Base-by-base conservation (phyloP, 2,113 vertebrate species). In the Phocoena phocoena region DNA sequence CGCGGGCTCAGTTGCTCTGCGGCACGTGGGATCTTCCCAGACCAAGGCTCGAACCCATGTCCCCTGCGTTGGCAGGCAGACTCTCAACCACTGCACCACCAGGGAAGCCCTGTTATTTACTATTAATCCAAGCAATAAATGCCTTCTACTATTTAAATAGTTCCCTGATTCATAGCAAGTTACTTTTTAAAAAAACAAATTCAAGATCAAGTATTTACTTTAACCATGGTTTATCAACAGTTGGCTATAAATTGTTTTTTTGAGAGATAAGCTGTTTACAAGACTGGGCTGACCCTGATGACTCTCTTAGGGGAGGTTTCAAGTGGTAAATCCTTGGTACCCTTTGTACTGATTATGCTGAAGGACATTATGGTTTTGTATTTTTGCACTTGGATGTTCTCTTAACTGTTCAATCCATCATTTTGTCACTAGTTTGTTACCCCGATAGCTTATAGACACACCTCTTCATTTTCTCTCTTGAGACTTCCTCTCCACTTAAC, bases 321-420 rank as follows among this genome's bases (percentile, higher is more conserved):
- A 36, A 44, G 13, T 81, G 53, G 14, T 60, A 96, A 85, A 67
- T 41, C 65, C 68, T 77, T 86, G 41, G n/a, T 68, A 20, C 17
- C 60, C 62, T 96, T 93, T 77, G 38, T 87, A 31, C 62, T 10
- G 6, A 7, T 77, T 73, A 18, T 88, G 38, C 71, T 62, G 83
- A 88, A 96, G 62, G 70, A 74, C 25, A 20, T 77, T 81, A 11
- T 60, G 68, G 25, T 80, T 95, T 92, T 79, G 62, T 60, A 20
- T 89, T 94, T 96, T 88, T 87, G 65, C 41, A 67, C 41, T 58
- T 97, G 67, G 36, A 5, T 92, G 62, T 94, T 88, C 85, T 95
- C 68, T 62, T 88, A 77, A 71, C 55, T 41, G 26, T 67, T 95
- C 31, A 53, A 0, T 63, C 63, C 47, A 15, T 79, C 73, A 73